phyloP scores from a whole-genome alignment of 2,888 invertebrate species.

The Sialis lutaria region DNA sequence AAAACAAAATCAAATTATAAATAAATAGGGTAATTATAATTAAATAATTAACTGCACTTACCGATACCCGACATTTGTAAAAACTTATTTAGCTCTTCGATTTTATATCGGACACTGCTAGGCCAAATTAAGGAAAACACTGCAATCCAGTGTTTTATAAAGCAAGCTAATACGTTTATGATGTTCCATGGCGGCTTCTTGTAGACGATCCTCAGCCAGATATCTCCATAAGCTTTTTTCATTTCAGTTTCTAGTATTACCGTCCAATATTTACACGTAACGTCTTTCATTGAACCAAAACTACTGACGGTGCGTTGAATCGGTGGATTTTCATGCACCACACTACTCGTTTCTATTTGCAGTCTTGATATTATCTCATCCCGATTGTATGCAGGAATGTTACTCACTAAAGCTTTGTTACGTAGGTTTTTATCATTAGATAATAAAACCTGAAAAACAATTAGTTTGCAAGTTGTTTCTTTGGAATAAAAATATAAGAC shows the following conservation, averaged over 20 bases:
- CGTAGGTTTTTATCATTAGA: slow-evolving; percentile 40
- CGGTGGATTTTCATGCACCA: neutral
- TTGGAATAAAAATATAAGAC: neutral
- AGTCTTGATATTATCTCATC: slow-evolving; percentile 15
- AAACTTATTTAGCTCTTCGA: too few species aligned
- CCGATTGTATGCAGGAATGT: slow-evolving; percentile 20
- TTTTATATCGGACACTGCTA: too few species aligned
- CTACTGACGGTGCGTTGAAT: neutral
- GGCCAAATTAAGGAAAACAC: slow-evolving; percentile 31
- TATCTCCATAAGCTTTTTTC: slow-evolving; percentile 34
- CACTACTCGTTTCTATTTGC: neutral
- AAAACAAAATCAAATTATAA: too few species aligned
- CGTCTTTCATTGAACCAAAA: neutral
- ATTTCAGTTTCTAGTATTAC: slow-evolving; percentile 33
- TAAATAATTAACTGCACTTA: too few species aligned
- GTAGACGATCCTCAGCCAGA: slow-evolving; percentile 33
- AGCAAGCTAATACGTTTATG: slow-evolving; percentile 30
- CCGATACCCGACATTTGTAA: too few species aligned
- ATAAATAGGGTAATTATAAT: too few species aligned
- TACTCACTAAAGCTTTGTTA: slow-evolving; percentile 34
- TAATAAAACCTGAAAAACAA: slow-evolving; percentile 30
- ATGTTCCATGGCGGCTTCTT: slow-evolving; percentile 38
- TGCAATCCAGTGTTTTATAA: slow-evolving; percentile 40
- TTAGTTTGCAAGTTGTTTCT: slow-evolving; percentile 1
- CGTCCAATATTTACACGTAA: neutral